These are phyloP conservation scores for Drosophila sechellia DNA, from an alignment of 1,140 invertebrate species.

Conservation along the genomic window DNA sequence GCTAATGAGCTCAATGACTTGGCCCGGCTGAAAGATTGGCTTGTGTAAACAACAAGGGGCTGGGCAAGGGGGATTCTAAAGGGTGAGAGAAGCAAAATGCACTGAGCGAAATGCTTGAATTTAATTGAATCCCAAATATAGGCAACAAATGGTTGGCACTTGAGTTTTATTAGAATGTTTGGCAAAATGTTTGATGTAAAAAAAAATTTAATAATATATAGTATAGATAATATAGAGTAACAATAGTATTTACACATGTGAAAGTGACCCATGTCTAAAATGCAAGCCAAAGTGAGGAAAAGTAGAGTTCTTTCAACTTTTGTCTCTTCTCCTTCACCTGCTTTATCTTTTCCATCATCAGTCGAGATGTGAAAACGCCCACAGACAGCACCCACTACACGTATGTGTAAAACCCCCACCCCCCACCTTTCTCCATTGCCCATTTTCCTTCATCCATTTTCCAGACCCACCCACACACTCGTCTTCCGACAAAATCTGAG, in stretches of 20 bases:
- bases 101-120: not conserved
- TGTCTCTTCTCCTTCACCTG: slow-evolving; percentile 1
- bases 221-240: not conserved
- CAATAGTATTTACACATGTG: too few relatives aligned
- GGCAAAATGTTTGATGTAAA: too few relatives aligned
- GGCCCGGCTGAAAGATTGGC: slow-evolving; percentile 13
- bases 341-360: slow-evolving; percentile 1
- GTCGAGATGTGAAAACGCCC: slow-evolving; percentile 8
- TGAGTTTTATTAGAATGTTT: too few relatives aligned
- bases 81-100: slow-evolving; percentile 3
- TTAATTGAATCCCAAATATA: not conserved
- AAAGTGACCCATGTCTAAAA: too few relatives aligned
- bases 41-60: slow-evolving; percentile 23
- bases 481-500: slow-evolving; percentile 30
- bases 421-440: not conserved
- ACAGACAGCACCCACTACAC: not conserved
- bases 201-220: too few relatives aligned
- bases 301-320: not conserved
- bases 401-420: not conserved
- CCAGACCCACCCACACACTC: slow-evolving; percentile 12
- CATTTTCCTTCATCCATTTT: not conserved
- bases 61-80: not conserved
- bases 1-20: slow-evolving; percentile 40
- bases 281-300: not conserved
- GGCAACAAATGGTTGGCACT: too few relatives aligned